Conservation (phyloP, 2,113 vertebrate species). For the Capreolus pygargus region DNA sequence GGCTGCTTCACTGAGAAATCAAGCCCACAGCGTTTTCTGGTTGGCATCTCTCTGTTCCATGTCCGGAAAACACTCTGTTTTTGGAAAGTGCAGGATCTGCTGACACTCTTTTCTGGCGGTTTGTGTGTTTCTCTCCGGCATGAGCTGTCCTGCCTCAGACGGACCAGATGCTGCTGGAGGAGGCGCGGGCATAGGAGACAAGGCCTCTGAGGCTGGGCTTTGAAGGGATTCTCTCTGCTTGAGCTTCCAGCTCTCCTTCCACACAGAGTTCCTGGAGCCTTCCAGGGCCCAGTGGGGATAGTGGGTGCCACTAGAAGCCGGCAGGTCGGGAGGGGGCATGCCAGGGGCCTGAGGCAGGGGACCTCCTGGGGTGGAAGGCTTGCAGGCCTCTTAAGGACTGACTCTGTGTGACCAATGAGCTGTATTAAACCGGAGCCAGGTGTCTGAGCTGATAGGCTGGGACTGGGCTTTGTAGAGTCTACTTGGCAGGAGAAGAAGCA, state of each 20-base stretch:
- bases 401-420: neutral
- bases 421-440: neutral
- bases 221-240: neutral
- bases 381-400: neutral
- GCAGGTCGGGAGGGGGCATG: neutral
- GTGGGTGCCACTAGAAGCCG: neutral
- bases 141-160: neutral
- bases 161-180: neutral
- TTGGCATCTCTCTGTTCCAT: conserved; percentile 9
- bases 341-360: neutral
- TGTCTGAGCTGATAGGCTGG: neutral
- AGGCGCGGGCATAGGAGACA: neutral
- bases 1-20: neutral
- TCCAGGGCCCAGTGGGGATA: neutral
- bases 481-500: neutral
- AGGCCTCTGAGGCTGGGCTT: neutral
- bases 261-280: neutral
- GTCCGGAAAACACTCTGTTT: conserved; percentile 58
- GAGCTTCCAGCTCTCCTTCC: neutral
- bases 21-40: neutral
- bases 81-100: conserved; percentile 48
- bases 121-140: neutral
- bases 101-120: conserved; percentile 26
- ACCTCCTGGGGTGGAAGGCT: neutral
- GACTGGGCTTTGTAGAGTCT: neutral